phyloP scores from a whole-genome alignment of 1,140 invertebrate genomes.

The Heliothis virescens region DNA sequence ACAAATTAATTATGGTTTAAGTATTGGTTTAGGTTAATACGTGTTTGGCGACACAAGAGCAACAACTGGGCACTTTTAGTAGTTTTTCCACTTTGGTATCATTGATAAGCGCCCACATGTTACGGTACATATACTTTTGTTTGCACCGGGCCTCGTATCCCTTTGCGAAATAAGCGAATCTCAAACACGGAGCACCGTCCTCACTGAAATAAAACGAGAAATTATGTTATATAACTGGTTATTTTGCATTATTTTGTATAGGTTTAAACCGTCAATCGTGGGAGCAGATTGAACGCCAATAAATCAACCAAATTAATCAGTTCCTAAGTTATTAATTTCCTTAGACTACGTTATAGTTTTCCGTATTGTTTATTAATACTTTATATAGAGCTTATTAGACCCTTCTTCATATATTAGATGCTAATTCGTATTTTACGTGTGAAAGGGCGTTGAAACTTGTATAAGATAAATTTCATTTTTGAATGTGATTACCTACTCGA shows the following conservation, averaged over 20 bases:
- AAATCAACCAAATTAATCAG: no score
- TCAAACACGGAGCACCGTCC: conserved; percentile 69
- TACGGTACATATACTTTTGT: conserved; percentile 88
- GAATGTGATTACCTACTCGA: no score
- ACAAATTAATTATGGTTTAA: conserved; percentile 5
- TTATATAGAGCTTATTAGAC: no score
- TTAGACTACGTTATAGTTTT: no score
- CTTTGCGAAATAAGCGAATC: conserved; percentile 76
- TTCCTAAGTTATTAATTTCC: no score
- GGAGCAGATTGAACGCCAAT: no score
- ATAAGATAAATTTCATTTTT: no score
- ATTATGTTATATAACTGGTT: background rate
- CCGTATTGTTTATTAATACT: no score
- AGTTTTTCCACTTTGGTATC: conserved; percentile 83
- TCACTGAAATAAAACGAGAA: conserved; percentile 68
- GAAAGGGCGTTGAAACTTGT: no score
- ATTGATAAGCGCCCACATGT: conserved; percentile 78
- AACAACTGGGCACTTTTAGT: conserved; percentile 89
- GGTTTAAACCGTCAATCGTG: no score
- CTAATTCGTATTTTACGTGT: no score
- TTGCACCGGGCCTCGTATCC: conserved; percentile 87
- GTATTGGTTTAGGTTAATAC: background rate
- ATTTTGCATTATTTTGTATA: background rate
- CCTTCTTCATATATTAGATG: no score
- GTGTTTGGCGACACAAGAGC: conserved; percentile 84